These are phyloP conservation scores for Orius laevigatus DNA, from an alignment of 1,140 invertebrate genomes.

Conservation along the genomic window DNA sequence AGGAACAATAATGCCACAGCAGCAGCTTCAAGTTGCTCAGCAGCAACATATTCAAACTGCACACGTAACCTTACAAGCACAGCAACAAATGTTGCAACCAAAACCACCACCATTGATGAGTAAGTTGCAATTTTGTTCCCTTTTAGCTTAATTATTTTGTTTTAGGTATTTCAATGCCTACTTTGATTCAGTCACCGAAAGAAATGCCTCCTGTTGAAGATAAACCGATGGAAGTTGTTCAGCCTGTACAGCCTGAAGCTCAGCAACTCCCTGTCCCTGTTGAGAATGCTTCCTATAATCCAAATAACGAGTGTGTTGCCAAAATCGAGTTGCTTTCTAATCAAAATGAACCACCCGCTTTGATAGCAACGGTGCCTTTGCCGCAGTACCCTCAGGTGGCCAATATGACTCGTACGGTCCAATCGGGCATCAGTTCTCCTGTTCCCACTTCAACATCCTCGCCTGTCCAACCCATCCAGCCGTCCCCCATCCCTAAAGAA, in stretches of 20 bases:
- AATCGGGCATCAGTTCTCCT: conserved; percentile 8
- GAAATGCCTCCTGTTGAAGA: conserved; percentile 4
- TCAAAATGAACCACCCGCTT: too few species aligned
- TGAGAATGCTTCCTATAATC: background rate
- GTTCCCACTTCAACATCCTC: background rate
- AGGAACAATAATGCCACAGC: conserved; percentile 21
- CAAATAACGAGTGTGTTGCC: conserved; percentile 3
- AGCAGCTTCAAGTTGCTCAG: conserved; percentile 26
- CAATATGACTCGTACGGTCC: conserved; percentile 24
- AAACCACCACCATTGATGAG: conserved; percentile 17
- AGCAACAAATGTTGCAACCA: conserved; percentile 19
- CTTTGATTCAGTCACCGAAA: conserved; percentile 4
- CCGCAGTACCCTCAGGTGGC: conserved; percentile 16
- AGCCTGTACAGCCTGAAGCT: conserved; percentile 7
- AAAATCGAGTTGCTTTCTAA: background rate
- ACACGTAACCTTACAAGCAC: conserved; percentile 7
- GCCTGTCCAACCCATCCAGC: background rate
- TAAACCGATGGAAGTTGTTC: background rate
- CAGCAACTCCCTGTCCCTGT: conserved; percentile 4
- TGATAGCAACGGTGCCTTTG: too few species aligned
- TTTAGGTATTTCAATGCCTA: conserved; percentile 1
- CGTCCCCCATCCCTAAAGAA: background rate
- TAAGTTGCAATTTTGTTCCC: conserved; percentile 7
- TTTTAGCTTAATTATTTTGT: background rate
- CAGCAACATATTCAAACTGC: conserved; percentile 15